These are phyloP conservation scores for Catocala sponsa DNA, from an alignment of 2,888 invertebrate species.

Conservation along the genomic window DNA sequence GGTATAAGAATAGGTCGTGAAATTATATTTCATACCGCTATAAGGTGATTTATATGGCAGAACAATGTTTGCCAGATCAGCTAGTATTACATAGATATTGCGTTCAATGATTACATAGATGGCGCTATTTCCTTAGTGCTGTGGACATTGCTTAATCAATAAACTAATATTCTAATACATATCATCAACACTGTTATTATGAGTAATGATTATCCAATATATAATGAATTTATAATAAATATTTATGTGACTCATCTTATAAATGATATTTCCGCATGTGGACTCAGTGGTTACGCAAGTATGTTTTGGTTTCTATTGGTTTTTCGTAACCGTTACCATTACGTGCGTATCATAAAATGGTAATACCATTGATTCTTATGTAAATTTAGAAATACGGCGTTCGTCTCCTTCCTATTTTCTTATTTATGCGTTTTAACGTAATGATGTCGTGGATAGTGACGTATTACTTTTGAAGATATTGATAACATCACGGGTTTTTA, in stretches of 20 bases:
- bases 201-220: conserved; percentile 11
- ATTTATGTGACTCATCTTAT: conserved; percentile 20
- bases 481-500: no score
- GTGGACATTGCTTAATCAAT: no score
- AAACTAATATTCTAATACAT: background rate
- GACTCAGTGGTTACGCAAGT: conserved; percentile 14
- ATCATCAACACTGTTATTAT: background rate
- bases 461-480: no score
- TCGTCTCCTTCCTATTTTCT: background rate
- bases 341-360: background rate
- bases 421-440: no score
- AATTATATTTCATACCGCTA: no score
- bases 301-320: background rate
- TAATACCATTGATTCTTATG: background rate
- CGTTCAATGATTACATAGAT: no score
- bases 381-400: background rate
- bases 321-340: conserved; percentile 4
- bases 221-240: conserved; percentile 15
- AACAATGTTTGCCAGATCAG: no score
- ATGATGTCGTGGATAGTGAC: no score
- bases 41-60: no score
- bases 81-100: no score
- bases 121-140: no score
- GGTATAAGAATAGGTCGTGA: no score
- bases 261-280: conserved; percentile 35